phyloP scores from a whole-genome alignment of 2,888 invertebrate genomes.

The Stenotaenia linearis region DNA sequence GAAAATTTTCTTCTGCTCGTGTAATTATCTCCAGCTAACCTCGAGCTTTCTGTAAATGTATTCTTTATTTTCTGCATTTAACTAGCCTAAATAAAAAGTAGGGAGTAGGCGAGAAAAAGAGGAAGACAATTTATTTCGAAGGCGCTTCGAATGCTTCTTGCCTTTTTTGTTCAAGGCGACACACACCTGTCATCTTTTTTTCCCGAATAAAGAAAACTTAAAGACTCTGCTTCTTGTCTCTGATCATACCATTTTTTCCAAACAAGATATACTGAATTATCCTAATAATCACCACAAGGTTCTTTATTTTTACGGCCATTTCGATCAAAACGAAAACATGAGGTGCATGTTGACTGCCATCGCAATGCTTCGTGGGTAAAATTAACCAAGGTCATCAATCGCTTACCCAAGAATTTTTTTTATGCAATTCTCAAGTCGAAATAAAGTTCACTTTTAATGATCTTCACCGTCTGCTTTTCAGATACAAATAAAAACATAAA shows the following conservation, averaged over 20 bases:
- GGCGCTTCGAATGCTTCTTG: not conserved
- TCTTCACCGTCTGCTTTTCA: not conserved
- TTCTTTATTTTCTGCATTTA: not conserved
- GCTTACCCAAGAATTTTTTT: not conserved
- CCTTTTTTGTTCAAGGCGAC: constrained; percentile 6
- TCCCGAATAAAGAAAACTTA: not conserved
- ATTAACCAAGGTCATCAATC: constrained; percentile 24
- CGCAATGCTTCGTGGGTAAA: not conserved
- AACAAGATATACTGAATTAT: not conserved
- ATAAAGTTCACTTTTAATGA: constrained; percentile 7
- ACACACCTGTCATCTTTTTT: constrained; percentile 12
- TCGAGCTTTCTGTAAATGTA: not conserved
- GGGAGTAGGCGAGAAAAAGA: not conserved
- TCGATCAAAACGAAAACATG: not conserved
- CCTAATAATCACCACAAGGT: not conserved
- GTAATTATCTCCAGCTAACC: not conserved
- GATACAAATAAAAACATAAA: not conserved
- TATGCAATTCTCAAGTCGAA: not conserved
- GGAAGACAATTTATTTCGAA: not conserved
- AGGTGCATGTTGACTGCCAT: not conserved
- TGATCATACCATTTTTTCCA: not conserved
- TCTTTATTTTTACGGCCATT: not conserved
- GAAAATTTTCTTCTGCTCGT: not conserved
- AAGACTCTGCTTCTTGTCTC: not conserved
- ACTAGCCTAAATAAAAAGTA: not conserved